Percentiles rank a stretch among this genome's conserved stretches.
phyloP scores from a whole-genome alignment of 1,140 invertebrate species.

The Cataglyphis hispanica region DNA sequence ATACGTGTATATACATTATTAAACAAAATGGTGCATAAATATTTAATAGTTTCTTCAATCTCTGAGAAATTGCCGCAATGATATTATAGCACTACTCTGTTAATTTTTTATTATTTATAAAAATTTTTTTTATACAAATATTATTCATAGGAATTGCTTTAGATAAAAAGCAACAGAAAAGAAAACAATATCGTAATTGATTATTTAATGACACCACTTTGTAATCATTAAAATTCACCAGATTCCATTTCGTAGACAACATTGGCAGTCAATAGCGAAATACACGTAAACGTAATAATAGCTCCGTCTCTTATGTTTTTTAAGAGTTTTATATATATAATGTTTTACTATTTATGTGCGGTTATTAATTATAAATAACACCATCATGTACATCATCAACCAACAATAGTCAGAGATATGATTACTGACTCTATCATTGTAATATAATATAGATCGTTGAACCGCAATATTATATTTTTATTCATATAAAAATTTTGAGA shows the following conservation, averaged over 20 bases:
- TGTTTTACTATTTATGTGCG: background rate
- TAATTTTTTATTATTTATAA: conserved; percentile 7
- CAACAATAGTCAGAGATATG: conserved; percentile 9
- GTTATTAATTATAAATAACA: conserved; percentile 3
- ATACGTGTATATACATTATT: background rate
- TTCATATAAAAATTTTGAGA: conserved; percentile 10
- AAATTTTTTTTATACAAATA: conserved; percentile 12
- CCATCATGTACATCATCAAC: background rate
- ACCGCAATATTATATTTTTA: conserved; percentile 8
- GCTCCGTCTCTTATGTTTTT: background rate
- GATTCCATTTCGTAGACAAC: background rate
- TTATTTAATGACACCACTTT: background rate
- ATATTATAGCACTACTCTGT: background rate
- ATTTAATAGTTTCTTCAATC: conserved; percentile 15
- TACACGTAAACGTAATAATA: background rate
- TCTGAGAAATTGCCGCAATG: background rate
- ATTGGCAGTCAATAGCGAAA: background rate
- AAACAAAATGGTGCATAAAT: conserved; percentile 20
- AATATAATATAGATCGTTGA: background rate
- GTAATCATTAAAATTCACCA: background rate
- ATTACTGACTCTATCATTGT: background rate
- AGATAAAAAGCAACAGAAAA: background rate
- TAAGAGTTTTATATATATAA: background rate
- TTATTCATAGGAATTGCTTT: background rate
- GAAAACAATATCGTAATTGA: background rate